Evolutionary conservation across 30 jellyfish, hydroid and myxozoan genomes (phyloP).

Genomic region (Aurelia sp.): DNA sequence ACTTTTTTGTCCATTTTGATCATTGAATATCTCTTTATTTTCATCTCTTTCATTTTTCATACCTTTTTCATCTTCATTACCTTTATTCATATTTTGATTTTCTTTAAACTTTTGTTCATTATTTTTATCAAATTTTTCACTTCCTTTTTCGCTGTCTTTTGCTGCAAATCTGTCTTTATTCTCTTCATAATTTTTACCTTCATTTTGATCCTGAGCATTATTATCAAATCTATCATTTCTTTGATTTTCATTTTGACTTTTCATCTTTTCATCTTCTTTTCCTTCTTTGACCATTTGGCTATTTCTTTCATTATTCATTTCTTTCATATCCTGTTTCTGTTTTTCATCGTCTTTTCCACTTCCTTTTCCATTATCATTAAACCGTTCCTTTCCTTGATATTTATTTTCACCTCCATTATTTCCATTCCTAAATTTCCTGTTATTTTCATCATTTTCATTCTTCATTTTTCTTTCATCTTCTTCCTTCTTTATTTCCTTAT

Average conservation of each 20-base stretch:
- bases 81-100: conserved; percentile 6
- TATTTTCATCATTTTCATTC: conserved; percentile 18
- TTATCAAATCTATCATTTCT: neutral
- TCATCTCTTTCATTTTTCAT: neutral
- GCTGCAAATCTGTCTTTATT: neutral
- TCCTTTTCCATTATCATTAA: neutral
- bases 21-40: neutral
- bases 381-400: neutral
- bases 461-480: conserved; percentile 20
- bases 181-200: neutral
- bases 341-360: neutral
- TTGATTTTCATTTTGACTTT: neutral
- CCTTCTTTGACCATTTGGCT: neutral
- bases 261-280: neutral
- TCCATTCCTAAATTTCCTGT: neutral
- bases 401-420: conserved; percentile 6
- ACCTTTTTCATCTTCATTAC: neutral
- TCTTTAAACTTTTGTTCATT: conserved; percentile 11
- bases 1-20: conserved; percentile 1
- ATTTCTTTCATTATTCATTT: neutral
- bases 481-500: conserved; percentile 12
- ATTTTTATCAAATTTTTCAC: conserved; percentile 15
- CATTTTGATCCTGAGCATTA: neutral
- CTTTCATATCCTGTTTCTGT: conserved; percentile 4
- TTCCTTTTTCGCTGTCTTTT: conserved; percentile 21